Percentiles rank a stretch among this genome's conserved stretches.
Conservation (phyloP, 2,888 invertebrate species). For the Hipparchia semele region DNA sequence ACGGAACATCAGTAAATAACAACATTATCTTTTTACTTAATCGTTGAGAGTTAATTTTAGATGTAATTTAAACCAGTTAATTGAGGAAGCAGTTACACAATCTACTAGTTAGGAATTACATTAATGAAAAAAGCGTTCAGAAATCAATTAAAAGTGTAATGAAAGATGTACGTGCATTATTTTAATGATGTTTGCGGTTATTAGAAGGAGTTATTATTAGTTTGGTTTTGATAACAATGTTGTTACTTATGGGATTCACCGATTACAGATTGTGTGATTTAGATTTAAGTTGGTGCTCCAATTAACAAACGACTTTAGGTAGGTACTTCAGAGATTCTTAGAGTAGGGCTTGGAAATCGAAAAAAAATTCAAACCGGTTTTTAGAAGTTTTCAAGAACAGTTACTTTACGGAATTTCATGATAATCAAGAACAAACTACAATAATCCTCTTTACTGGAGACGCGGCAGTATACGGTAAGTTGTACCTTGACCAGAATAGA, state of each 20-base stretch:
- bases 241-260: neutral
- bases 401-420: no score
- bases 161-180: neutral
- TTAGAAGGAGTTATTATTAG: neutral
- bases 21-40: neutral
- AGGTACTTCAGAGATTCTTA: no score
- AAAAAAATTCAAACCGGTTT: no score
- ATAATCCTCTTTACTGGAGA: no score
- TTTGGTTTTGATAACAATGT: neutral
- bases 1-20: neutral
- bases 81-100: neutral
- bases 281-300: neutral
- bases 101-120: constrained; percentile 7
- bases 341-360: no score
- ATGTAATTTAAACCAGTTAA: constrained; percentile 11
- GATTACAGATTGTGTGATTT: constrained; percentile 5
- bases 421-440: no score
- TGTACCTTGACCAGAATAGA: no score
- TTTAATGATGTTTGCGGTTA: neutral
- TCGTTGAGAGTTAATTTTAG: constrained; percentile 1
- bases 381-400: no score
- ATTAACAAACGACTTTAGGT: no score
- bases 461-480: no score
- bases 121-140: neutral
- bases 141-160: constrained; percentile 7